Conservation (phyloP, 1,140 invertebrate genomes). For the Globodera rostochiensis region DNA sequence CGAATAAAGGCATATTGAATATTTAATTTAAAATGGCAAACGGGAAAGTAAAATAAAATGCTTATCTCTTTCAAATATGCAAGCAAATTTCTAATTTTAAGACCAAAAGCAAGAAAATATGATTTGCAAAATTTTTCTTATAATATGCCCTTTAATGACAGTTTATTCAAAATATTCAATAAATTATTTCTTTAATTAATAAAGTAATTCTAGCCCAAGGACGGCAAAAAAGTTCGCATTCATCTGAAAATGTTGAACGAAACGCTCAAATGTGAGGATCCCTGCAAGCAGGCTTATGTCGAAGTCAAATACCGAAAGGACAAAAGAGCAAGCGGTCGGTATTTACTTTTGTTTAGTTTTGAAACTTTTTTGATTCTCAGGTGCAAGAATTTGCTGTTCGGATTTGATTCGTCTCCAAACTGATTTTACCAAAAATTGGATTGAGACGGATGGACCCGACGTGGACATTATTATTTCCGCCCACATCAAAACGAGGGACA, state of each 20-base stretch:
- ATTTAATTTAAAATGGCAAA: too few species aligned
- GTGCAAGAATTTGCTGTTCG: neutral
- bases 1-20: neutral
- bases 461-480: neutral
- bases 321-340: neutral
- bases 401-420: neutral
- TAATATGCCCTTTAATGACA: too few species aligned
- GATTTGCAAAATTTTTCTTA: too few species aligned
- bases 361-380: neutral
- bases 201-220: neutral
- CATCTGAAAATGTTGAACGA: neutral
- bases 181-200: neutral
- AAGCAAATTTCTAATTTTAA: neutral
- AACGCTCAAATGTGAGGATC: neutral
- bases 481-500: neutral
- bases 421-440: neutral
- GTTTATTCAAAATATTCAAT: neutral
- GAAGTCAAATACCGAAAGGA: neutral
- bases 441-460: neutral
- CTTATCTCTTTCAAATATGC: neutral
- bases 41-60: neutral
- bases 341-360: neutral
- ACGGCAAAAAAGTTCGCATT: neutral
- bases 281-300: neutral
- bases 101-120: neutral